Percentiles rank a stretch among this genome's conserved stretches.
Evolutionary conservation across 2,797 vertebrate genomes (phyloP).

Genomic region (Scarus forsteni): DNA sequence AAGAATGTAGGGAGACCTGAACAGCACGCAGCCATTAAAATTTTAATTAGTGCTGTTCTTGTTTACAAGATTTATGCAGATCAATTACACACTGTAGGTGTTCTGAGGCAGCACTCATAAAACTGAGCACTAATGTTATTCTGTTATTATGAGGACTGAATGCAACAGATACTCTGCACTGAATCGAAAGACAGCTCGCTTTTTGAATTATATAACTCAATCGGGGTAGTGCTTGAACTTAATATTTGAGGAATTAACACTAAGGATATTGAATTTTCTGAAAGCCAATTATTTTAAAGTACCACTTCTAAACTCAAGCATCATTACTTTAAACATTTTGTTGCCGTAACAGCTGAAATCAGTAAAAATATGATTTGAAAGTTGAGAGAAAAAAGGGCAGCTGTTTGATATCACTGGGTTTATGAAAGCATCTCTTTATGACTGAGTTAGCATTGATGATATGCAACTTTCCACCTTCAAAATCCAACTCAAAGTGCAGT

Average conservation of each 20-base stretch:
- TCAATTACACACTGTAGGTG: conserved; percentile 29
- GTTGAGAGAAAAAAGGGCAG: too few species aligned
- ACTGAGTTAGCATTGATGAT: too few species aligned
- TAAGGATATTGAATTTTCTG: background rate
- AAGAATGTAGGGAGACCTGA: background rate
- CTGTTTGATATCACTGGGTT: too few species aligned
- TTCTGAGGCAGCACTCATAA: conserved; percentile 4
- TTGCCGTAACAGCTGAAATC: background rate
- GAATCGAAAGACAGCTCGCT: background rate
- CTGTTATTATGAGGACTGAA: background rate
- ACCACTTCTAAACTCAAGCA: background rate
- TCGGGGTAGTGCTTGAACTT: background rate
- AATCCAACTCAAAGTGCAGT: too few species aligned
- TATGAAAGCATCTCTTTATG: too few species aligned
- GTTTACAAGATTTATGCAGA: conserved; percentile 36
- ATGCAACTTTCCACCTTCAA: too few species aligned
- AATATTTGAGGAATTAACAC: background rate
- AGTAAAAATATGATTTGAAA: too few species aligned
- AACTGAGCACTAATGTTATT: background rate
- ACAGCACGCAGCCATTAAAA: conserved; percentile 1
- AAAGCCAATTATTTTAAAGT: background rate
- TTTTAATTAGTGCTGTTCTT: conserved; percentile 35
- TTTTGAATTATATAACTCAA: background rate
- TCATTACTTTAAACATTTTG: background rate
- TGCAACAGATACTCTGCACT: background rate